phyloP scores from a whole-genome alignment of 2,888 invertebrate species.

The Agonopterix subpropinquella region DNA sequence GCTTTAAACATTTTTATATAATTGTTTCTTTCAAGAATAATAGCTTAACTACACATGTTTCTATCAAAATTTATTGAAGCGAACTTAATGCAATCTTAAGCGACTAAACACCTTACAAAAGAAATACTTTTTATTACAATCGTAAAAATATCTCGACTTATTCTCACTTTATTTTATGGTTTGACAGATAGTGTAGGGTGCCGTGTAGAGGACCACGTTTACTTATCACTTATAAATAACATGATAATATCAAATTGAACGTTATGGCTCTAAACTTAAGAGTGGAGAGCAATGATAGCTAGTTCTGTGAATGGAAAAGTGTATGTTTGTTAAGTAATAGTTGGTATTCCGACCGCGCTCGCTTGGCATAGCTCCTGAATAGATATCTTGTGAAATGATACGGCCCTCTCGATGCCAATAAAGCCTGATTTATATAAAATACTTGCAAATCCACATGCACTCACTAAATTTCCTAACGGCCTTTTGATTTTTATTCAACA shows the following conservation, averaged over 20 bases:
- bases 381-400: conserved; percentile 68
- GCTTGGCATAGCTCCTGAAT: conserved; percentile 61
- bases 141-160: conserved; percentile 44
- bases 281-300: conserved; percentile 1
- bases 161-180: conserved; percentile 52
- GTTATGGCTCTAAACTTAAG: conserved; percentile 12
- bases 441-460: conserved; percentile 37
- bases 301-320: conserved; percentile 7
- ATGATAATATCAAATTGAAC: conserved; percentile 10
- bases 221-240: conserved; percentile 5
- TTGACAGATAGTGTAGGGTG: conserved; percentile 57
- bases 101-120: too few relatives aligned
- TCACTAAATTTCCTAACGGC: conserved; percentile 9
- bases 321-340: conserved; percentile 21
- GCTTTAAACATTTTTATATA: too few relatives aligned
- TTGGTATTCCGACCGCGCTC: conserved; percentile 56
- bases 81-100: too few relatives aligned
- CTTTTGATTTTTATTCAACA: background rate
- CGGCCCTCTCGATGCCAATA: conserved; percentile 63
- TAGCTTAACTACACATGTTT: too few relatives aligned
- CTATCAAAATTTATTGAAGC: too few relatives aligned
- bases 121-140: conserved; percentile 18
- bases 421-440: conserved; percentile 61
- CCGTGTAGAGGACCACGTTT: conserved; percentile 29
- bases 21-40: too few relatives aligned